Percentiles rank a stretch among this genome's conserved stretches.
phyloP scores from a whole-genome alignment of 1,140 invertebrate genomes.

The Listronotus bonariensis region DNA sequence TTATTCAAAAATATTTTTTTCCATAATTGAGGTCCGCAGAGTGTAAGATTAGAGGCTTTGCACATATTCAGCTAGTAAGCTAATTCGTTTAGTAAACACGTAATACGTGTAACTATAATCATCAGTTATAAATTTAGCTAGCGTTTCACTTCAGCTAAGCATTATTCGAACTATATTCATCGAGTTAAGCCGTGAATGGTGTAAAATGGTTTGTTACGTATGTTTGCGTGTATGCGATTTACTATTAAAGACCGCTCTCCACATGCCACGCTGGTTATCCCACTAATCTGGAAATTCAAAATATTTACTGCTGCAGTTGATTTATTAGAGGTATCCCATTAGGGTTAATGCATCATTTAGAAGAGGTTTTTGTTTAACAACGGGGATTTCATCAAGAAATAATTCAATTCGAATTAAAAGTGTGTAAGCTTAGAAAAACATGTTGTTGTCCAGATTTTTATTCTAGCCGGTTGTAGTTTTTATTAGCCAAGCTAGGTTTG shows the following conservation, averaged over 20 bases:
- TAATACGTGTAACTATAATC: constrained; percentile 19
- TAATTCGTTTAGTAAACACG: constrained; percentile 11
- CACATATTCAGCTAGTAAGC: no score
- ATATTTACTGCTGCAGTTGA: constrained; percentile 29
- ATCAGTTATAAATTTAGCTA: constrained; percentile 16
- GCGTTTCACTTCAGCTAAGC: constrained; percentile 12
- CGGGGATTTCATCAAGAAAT: no score
- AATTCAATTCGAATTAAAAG: no score
- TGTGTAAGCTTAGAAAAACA: no score
- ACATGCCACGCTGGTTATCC: constrained; percentile 24
- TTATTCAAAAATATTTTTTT: no score
- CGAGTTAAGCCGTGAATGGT: constrained; percentile 23
- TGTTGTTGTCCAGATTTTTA: no score
- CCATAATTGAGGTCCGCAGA: no score
- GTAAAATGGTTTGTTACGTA: constrained; percentile 33
- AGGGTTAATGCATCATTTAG: constrained; percentile 25
- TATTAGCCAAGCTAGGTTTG: no score
- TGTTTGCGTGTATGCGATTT: constrained; percentile 33
- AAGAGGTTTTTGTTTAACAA: background rate
- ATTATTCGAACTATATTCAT: constrained; percentile 27
- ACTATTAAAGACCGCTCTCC: constrained; percentile 31
- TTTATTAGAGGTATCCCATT: constrained; percentile 32
- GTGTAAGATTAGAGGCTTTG: no score
- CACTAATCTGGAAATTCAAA: constrained; percentile 32
- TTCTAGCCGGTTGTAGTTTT: no score